Percentiles rank a stretch among this genome's conserved stretches.
phyloP scores from a whole-genome alignment of 2,888 invertebrate species.

The Blera fallax region DNA sequence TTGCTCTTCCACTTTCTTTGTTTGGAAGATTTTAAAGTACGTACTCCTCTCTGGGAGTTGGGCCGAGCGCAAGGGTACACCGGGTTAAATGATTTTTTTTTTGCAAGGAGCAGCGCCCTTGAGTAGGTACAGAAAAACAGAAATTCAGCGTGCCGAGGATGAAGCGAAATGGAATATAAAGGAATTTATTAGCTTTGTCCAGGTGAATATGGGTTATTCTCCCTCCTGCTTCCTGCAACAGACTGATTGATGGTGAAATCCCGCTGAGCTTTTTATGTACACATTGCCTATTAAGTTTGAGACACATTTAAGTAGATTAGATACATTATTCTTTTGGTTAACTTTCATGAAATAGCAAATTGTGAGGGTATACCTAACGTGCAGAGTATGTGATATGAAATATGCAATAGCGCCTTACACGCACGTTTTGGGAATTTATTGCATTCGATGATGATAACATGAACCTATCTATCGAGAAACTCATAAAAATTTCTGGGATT shows the following conservation, averaged over 20 bases:
- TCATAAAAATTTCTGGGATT: too few relatives aligned
- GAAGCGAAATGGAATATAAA: neutral
- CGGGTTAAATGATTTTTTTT: conserved; percentile 32
- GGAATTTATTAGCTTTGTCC: conserved; percentile 37
- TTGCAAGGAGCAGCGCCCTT: conserved; percentile 31
- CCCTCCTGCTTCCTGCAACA: neutral
- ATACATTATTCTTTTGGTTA: too few relatives aligned
- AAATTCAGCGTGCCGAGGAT: neutral
- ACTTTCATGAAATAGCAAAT: too few relatives aligned
- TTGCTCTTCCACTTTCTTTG: conserved; percentile 21
- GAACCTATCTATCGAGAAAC: too few relatives aligned
- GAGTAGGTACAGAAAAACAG: neutral
- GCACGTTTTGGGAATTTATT: too few relatives aligned
- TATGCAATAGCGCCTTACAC: too few relatives aligned
- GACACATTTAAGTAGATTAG: neutral
- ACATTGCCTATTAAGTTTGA: neutral
- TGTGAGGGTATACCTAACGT: too few relatives aligned
- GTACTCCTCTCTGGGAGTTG: neutral
- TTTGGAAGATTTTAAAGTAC: conserved; percentile 10
- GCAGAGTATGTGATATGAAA: too few relatives aligned
- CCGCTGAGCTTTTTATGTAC: neutral
- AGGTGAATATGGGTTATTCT: conserved; percentile 52
- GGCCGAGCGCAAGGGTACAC: conserved; percentile 7
- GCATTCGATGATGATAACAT: too few relatives aligned
- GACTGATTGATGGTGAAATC: neutral